phyloP scores from a whole-genome alignment of 1,140 invertebrate genomes.

The Drosophila littoralis region DNA sequence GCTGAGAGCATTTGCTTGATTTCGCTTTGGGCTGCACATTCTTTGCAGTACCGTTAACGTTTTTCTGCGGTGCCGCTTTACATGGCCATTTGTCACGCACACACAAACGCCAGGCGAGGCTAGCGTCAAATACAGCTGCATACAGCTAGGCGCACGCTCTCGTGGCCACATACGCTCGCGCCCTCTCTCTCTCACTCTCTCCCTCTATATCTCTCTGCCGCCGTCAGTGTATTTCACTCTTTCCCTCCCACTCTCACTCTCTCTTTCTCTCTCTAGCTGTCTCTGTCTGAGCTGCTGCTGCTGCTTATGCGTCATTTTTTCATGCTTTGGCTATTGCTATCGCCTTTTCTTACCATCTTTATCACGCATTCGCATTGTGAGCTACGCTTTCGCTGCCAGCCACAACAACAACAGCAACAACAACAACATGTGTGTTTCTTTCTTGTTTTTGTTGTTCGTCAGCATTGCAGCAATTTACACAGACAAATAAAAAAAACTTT shows the following conservation, averaged over 20 bases:
- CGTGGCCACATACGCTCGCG: constrained; percentile 7
- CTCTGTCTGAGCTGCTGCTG: constrained; percentile 15
- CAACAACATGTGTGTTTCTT: constrained; percentile 35
- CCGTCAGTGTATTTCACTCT: too few relatives aligned
- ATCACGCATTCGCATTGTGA: constrained; percentile 44
- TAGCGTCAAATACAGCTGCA: constrained; percentile 50
- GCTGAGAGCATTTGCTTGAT: neutral
- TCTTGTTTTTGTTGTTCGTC: constrained; percentile 51
- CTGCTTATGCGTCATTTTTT: constrained; percentile 63
- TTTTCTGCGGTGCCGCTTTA: constrained; percentile 64
- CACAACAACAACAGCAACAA: constrained; percentile 59
- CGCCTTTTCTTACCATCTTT: constrained; percentile 67
- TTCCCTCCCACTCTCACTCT: constrained; percentile 7
- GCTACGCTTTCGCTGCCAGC: constrained; percentile 30
- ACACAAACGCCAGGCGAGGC: constrained; percentile 36
- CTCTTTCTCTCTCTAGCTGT: constrained; percentile 16
- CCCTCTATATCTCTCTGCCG: neutral
- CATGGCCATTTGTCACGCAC: constrained; percentile 72
- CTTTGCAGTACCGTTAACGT: constrained; percentile 73
- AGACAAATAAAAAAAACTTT: constrained; percentile 41
- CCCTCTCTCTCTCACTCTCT: neutral
- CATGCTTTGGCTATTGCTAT: constrained; percentile 28
- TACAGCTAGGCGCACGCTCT: constrained; percentile 40
- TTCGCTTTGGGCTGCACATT: constrained; percentile 66
- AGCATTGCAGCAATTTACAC: constrained; percentile 79